These are phyloP conservation scores for Heliconius eleuchia DNA, from an alignment of 1,140 invertebrate genomes.

Conservation along the genomic window DNA sequence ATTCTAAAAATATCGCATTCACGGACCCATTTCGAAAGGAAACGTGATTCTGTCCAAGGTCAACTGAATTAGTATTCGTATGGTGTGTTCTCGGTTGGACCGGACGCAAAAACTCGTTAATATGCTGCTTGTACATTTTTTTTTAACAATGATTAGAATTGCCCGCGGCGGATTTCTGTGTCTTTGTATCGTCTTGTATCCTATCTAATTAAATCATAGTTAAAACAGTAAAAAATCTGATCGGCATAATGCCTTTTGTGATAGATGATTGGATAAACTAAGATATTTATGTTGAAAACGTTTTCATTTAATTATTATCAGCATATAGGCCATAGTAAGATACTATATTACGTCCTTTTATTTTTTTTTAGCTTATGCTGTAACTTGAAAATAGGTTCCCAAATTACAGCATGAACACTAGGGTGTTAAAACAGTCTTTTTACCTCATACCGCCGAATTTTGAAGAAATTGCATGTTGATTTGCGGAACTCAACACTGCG, in stretches of 20 bases:
- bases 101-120: slow-evolving; percentile 77
- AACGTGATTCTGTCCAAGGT: slow-evolving; percentile 77
- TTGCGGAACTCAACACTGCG: too few species aligned
- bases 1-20: slow-evolving; percentile 79
- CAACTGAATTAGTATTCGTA: slow-evolving; percentile 77
- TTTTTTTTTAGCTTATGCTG: too few species aligned
- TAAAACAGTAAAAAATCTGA: neutral
- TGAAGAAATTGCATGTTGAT: too few species aligned
- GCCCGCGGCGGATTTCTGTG: slow-evolving; percentile 43
- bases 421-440: too few species aligned
- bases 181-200: slow-evolving; percentile 40
- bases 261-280: neutral
- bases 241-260: neutral
- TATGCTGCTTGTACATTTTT: slow-evolving; percentile 67
- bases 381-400: too few species aligned
- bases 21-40: slow-evolving; percentile 79
- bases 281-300: neutral
- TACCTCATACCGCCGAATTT: too few species aligned
- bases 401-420: too few species aligned
- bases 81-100: slow-evolving; percentile 72
- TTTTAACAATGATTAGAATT: slow-evolving; percentile 68
- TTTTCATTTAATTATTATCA: neutral
- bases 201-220: slow-evolving; percentile 47
- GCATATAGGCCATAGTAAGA: neutral
- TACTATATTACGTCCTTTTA: too few species aligned